A percentile compares a stretch with the other conserved stretches of the same genome.
These are phyloP conservation scores for Saxicola maurus DNA, from an alignment of 2,797 vertebrate genomes.

Conservation along the genomic window DNA sequence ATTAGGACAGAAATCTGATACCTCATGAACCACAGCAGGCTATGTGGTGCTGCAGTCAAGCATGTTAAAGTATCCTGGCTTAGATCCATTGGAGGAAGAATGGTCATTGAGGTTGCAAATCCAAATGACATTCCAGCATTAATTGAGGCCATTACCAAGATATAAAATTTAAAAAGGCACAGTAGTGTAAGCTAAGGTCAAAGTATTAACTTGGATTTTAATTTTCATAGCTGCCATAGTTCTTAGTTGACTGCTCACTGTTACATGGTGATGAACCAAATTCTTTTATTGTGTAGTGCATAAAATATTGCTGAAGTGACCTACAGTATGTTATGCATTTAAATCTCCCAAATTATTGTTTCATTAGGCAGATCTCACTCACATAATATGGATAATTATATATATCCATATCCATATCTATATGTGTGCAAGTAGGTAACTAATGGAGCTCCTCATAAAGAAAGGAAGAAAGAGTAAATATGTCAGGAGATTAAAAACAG, in stretches of 20 bases:
- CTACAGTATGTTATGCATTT: neutral
- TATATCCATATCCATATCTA: no score
- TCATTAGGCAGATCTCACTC: neutral
- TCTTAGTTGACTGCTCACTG: neutral
- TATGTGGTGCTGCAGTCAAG: neutral
- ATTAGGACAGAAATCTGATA: neutral
- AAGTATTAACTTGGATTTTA: neutral
- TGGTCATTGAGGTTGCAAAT: neutral
- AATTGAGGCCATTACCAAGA: conserved; percentile 21
- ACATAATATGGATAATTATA: neutral
- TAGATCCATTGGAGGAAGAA: neutral
- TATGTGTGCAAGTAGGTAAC: neutral
- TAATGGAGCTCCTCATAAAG: neutral
- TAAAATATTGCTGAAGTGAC: conserved; percentile 11
- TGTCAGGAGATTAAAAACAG: neutral
- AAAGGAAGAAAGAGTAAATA: neutral
- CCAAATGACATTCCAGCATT: conserved; percentile 18
- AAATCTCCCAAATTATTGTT: neutral
- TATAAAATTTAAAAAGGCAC: neutral
- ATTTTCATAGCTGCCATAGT: neutral
- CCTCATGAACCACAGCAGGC: neutral
- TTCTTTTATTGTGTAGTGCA: neutral
- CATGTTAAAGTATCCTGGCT: neutral
- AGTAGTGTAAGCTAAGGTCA: neutral
- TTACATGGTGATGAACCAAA: neutral